These are phyloP conservation scores for Petrophora chlorosata DNA, from an alignment of 2,888 invertebrate species.

Conservation along the genomic window DNA sequence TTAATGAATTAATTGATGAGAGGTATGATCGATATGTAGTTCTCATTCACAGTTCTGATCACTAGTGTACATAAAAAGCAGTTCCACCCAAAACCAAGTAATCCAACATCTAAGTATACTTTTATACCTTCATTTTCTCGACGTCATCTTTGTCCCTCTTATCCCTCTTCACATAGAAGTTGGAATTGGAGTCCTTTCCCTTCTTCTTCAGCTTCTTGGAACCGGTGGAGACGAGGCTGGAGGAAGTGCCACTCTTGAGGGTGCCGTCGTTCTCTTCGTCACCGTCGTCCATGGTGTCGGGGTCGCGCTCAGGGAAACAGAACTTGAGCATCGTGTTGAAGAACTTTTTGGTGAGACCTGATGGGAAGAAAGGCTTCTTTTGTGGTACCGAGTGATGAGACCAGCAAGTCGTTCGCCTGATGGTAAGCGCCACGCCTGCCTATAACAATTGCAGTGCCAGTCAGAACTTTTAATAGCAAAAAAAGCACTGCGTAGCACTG, in stretches of 20 bases:
- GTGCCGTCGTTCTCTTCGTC: constrained; percentile 79
- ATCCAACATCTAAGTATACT: background rate
- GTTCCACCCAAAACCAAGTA: too few species aligned
- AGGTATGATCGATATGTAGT: too few species aligned
- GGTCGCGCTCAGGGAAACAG: constrained; percentile 97
- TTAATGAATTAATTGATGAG: too few species aligned
- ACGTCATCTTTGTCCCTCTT: constrained; percentile 95
- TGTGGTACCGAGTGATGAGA: too few species aligned
- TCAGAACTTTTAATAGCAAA: too few species aligned
- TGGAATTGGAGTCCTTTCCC: constrained; percentile 90
- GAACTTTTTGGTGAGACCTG: constrained; percentile 96
- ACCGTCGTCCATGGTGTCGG: constrained; percentile 90
- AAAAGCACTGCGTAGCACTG: too few species aligned
- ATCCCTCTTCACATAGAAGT: constrained; percentile 94
- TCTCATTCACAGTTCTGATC: too few species aligned
- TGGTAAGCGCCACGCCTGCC: too few species aligned
- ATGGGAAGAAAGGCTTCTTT: background rate
- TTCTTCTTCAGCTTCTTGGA: constrained; percentile 82
- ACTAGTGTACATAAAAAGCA: too few species aligned
- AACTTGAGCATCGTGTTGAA: constrained; percentile 98
- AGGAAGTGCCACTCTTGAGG: constrained; percentile 56
- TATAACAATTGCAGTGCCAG: too few species aligned
- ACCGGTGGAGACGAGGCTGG: constrained; percentile 72
- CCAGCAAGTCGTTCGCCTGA: too few species aligned
- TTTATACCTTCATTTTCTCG: constrained; percentile 96